Base-by-base conservation (phyloP, 1,140 invertebrate genomes). In the Lithobius niger region DNA sequence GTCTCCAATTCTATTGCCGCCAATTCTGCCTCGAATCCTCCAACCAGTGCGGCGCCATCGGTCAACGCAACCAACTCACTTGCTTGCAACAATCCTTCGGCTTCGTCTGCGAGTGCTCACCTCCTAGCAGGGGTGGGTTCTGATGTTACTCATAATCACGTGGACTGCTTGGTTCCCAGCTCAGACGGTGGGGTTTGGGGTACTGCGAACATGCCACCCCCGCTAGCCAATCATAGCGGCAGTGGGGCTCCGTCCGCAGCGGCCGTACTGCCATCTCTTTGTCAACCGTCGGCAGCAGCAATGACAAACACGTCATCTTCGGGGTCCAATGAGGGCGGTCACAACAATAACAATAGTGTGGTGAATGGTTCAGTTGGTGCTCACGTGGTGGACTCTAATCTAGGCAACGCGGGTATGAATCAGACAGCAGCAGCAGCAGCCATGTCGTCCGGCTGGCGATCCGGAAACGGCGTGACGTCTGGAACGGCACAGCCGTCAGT, bases 81-180 rank as follows among this genome's bases (percentile, higher is more conserved):
- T n/a, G 36, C 13, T 15, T 40, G 36, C 13, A 18, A 24, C 13
- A 24, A 47, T 24, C n/a, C 36, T 27, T 27, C 16, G 24, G 24
- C 54, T 47, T 27, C 43, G 45, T 54, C 59, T 53, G 40, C 28
- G 27, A 62, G 68, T 60, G 61, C 64, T 57, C 65, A 70, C 60
- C 21, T 58, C 60, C 19, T 61, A 61, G 55, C 53, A 40, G 16
- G 65, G 72, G 52, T 82, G 78, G 80, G 79, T 77, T 18, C 16
- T 45, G 43, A 45, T 45, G 22, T 19, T 13, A 45, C 43, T 45
- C 43, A 45, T 45, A 45, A 45, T 45, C 43, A 45, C 19, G 4
- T 19, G 18, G 43, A 45, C 19, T 45, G 43, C 22, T 10, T 4
- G 4, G 43, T 21, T 13, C 22, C 43, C 16, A 19, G 43, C 4